Percentiles rank a stretch among this genome's conserved stretches.
phyloP scores from a whole-genome alignment of 2,113 vertebrate species.

The Damaliscus lunatus region DNA sequence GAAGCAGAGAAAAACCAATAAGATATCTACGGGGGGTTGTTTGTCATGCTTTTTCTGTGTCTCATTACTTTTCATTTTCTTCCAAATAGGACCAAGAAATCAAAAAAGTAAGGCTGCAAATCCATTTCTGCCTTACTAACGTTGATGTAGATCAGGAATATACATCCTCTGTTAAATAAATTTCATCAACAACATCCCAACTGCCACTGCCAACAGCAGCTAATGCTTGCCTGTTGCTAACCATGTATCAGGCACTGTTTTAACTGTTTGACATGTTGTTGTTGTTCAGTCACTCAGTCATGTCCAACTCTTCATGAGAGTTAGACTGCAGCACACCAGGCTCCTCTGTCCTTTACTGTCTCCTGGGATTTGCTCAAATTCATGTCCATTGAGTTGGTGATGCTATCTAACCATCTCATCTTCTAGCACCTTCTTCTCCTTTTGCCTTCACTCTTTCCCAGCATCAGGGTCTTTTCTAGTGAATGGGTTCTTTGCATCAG shows the following conservation, averaged over 20 bases:
- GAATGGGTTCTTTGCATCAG: background rate
- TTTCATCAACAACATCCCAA: background rate
- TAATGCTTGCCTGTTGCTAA: background rate
- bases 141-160: background rate
- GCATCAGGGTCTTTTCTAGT: background rate
- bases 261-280: background rate
- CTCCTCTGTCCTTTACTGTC: background rate
- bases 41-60: background rate
- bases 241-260: background rate
- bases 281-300: background rate
- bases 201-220: background rate
- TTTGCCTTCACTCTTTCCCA: background rate
- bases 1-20: background rate
- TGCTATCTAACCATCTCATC: background rate
- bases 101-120: background rate
- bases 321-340: background rate
- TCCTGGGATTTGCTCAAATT: background rate
- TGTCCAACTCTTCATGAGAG: background rate
- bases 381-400: background rate
- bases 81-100: background rate
- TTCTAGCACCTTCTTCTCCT: background rate
- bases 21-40: background rate
- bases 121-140: background rate
- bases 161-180: background rate
- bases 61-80: background rate